A percentile compares a stretch with the other conserved stretches of the same genome.
These are phyloP conservation scores for Drosophila silvestris DNA, from an alignment of 2,888 invertebrate species.

Conservation along the genomic window DNA sequence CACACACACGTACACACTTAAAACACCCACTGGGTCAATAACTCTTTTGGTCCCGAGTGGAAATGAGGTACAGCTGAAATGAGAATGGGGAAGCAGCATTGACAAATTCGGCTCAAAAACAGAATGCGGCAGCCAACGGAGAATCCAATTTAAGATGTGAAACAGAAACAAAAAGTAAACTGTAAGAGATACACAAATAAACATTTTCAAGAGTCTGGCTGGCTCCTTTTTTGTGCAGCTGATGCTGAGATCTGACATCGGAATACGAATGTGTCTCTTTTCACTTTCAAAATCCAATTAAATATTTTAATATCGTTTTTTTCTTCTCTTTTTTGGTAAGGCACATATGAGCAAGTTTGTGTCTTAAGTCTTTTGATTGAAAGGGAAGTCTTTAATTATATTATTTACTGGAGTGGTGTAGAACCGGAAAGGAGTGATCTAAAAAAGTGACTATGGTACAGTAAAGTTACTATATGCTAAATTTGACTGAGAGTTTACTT, in stretches of 20 bases:
- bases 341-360: conserved; percentile 36
- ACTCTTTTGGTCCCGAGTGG: conserved; percentile 45
- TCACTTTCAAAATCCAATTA: conserved; percentile 74
- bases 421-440: background rate
- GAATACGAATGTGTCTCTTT: conserved; percentile 49
- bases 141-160: conserved; percentile 63
- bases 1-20: conserved; percentile 14
- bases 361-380: conserved; percentile 48
- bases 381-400: conserved; percentile 8
- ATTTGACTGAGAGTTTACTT: background rate
- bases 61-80: conserved; percentile 37
- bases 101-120: conserved; percentile 49
- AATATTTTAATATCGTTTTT: conserved; percentile 41
- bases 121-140: conserved; percentile 50
- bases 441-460: background rate
- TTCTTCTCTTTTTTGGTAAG: background rate
- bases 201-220: conserved; percentile 61
- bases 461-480: no score
- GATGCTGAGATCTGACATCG: conserved; percentile 38
- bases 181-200: conserved; percentile 78
- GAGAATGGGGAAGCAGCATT: conserved; percentile 72
- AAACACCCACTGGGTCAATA: conserved; percentile 48
- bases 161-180: conserved; percentile 39
- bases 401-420: conserved; percentile 4
- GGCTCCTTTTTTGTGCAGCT: conserved; percentile 66